Evolutionary conservation across 2,797 vertebrate genomes (phyloP).

Genomic region (Morus bassanus): DNA sequence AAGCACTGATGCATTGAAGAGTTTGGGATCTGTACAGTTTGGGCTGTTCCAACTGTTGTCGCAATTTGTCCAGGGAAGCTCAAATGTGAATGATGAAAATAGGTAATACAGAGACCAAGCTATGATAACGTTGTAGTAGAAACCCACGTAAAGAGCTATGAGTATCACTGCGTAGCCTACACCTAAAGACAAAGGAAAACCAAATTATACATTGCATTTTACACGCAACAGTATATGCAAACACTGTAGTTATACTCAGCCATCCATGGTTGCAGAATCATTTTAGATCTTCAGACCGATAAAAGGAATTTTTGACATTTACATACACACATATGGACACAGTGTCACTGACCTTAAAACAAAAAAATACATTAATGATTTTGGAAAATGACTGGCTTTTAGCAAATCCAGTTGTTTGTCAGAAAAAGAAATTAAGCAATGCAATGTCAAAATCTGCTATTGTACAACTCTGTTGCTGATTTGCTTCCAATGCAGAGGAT

Average conservation of each 20-base stretch:
- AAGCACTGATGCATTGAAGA: slow-evolving; percentile 81
- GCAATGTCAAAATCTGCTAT: not conserved
- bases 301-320: not conserved
- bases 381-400: slow-evolving; percentile 11
- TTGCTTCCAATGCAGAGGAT: slow-evolving; percentile 4
- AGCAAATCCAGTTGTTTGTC: not conserved
- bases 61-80: slow-evolving; percentile 92
- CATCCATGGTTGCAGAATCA: not conserved
- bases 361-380: not conserved
- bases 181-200: slow-evolving; percentile 75
- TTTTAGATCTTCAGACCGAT: not conserved
- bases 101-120: slow-evolving; percentile 99
- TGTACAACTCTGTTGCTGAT: not conserved
- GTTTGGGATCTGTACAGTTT: slow-evolving; percentile 87
- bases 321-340: not conserved
- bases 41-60: slow-evolving; percentile 90
- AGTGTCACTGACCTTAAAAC: not conserved
- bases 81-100: slow-evolving; percentile 89
- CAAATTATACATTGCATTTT: not conserved
- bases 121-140: slow-evolving; percentile 99
- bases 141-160: slow-evolving; percentile 98
- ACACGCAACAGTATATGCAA: not conserved
- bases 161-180: slow-evolving; percentile 98
- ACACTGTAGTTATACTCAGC: not conserved
- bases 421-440: slow-evolving; percentile 25